Evolutionary conservation across 2,888 invertebrate species (phyloP).

Genomic region (Smittia aterrima): DNA sequence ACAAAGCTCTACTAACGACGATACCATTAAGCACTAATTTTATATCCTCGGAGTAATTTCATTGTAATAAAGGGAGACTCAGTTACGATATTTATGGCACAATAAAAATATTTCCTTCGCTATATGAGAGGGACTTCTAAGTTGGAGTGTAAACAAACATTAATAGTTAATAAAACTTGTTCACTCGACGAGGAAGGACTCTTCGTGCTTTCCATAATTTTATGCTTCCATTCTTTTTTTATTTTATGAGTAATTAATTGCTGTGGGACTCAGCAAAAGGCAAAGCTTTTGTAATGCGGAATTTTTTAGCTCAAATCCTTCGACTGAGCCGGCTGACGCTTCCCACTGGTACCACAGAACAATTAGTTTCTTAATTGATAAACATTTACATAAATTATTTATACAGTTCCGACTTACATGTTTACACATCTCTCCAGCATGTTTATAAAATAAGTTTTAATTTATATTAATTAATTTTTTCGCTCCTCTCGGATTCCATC

Average conservation of each 20-base stretch:
- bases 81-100: conserved; percentile 24
- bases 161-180: conserved; percentile 36
- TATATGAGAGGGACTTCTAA: neutral
- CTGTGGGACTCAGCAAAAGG: neutral
- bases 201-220: neutral
- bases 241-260: conserved; percentile 19
- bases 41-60: conserved; percentile 2
- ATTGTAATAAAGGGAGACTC: neutral
- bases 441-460: conserved; percentile 27
- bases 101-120: conserved; percentile 5
- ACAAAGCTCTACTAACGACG: neutral
- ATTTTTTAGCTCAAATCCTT: no score
- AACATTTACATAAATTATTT: conserved; percentile 20
- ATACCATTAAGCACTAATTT: conserved; percentile 20
- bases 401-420: conserved; percentile 1
- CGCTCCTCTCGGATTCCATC: neutral
- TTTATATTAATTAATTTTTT: conserved; percentile 27
- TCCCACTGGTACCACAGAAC: conserved; percentile 2
- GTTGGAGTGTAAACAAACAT: conserved; percentile 31
- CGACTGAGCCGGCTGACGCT: neutral
- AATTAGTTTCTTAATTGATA: conserved; percentile 24
- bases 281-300: neutral
- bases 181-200: conserved; percentile 7
- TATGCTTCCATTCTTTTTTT: neutral
- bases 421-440: neutral